A percentile compares a stretch with the other conserved stretches of the same genome.
These are phyloP conservation scores for Sericinus montela DNA, from an alignment of 2,888 invertebrate genomes.

Conservation along the genomic window DNA sequence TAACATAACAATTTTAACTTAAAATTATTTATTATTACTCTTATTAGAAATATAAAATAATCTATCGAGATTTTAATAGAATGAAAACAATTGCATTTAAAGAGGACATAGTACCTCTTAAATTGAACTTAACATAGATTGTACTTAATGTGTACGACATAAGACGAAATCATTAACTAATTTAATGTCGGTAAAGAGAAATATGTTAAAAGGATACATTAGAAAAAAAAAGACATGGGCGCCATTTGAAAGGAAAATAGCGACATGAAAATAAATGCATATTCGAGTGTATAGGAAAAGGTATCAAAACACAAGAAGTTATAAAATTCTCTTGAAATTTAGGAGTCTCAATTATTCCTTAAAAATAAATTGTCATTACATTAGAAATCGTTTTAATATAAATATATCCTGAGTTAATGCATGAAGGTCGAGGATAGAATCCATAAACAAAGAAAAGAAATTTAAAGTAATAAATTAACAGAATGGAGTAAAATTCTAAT, in stretches of 20 bases:
- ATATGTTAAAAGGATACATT: conserved; percentile 17
- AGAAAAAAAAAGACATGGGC: no score
- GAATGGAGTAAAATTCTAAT: background rate
- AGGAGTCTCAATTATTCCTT: background rate
- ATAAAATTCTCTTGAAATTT: conserved; percentile 5
- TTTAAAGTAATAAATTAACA: no score
- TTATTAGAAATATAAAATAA: conserved; percentile 24
- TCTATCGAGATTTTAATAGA: conserved; percentile 63
- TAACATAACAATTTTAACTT: conserved; percentile 31
- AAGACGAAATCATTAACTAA: conserved; percentile 5
- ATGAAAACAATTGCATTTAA: conserved; percentile 58
- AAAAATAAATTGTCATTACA: no score
- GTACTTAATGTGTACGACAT: conserved; percentile 53
- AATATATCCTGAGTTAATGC: no score
- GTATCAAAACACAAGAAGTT: background rate
- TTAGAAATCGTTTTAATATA: no score
- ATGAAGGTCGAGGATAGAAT: no score
- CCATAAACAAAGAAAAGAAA: no score
- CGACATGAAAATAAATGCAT: conserved; percentile 31
- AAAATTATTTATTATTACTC: conserved; percentile 24
- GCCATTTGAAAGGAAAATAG: conserved; percentile 8
- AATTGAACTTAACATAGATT: conserved; percentile 33
- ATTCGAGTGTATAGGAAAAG: conserved; percentile 43
- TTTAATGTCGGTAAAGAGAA: conserved; percentile 13
- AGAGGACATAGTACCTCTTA: conserved; percentile 32